A percentile compares a stretch with the other conserved stretches of the same genome.
Evolutionary conservation across 2,797 vertebrate genomes (phyloP).

Genomic region (Kryptopterus vitreolus): DNA sequence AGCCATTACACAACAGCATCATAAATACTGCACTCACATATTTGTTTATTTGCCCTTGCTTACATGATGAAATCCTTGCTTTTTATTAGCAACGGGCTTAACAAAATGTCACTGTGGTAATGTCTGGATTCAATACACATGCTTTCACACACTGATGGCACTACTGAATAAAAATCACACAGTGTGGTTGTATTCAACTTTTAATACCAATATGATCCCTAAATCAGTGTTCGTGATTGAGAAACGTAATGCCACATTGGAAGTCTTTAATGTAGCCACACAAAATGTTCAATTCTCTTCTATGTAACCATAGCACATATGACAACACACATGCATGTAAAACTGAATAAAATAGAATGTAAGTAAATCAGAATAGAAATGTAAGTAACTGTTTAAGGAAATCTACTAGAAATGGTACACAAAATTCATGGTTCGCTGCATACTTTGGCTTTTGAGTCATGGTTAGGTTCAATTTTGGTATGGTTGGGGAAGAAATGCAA

Average conservation of each 20-base stretch:
- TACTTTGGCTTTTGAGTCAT: too few species aligned
- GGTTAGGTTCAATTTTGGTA: too few species aligned
- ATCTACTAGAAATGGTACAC: too few species aligned
- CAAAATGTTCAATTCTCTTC: not conserved
- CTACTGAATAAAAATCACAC: not conserved
- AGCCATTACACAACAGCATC: not conserved
- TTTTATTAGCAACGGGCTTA: slow-evolving; percentile 8
- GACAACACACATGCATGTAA: not conserved
- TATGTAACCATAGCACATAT: not conserved
- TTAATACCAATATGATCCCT: not conserved
- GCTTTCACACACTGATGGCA: slow-evolving; percentile 1
- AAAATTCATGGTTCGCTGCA: too few species aligned
- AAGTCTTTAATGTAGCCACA: not conserved
- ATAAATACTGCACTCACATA: not conserved
- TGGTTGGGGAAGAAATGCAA: too few species aligned
- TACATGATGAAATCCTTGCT: slow-evolving; percentile 11
- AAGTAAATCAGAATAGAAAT: too few species aligned
- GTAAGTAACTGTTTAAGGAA: not conserved
- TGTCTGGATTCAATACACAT: slow-evolving; percentile 4
- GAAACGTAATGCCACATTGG: not conserved
- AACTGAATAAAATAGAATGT: too few species aligned
- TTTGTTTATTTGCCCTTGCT: not conserved
- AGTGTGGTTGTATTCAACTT: not conserved
- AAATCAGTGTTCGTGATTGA: not conserved
- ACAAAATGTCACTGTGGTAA: not conserved